These are phyloP conservation scores for Actenoides hombroni DNA, from an alignment of 2,113 vertebrate species.

Conservation along the genomic window DNA sequence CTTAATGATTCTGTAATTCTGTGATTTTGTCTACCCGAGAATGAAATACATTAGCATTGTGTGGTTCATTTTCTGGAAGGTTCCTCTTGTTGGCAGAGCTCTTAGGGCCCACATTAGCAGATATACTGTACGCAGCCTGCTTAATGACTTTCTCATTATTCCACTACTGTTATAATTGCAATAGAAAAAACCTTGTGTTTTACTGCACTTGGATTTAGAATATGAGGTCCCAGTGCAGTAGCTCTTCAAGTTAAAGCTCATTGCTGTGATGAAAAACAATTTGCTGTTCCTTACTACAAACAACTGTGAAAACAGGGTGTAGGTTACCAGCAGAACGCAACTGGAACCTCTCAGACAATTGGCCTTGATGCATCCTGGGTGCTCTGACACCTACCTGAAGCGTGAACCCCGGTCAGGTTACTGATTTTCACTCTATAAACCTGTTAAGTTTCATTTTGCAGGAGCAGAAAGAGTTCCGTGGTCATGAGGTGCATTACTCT, in stretches of 20 bases:
- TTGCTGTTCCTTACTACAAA: neutral
- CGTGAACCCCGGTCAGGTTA: neutral
- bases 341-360: neutral
- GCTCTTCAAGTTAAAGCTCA: neutral
- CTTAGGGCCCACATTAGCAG: neutral
- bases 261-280: neutral
- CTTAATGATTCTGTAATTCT: too few species aligned
- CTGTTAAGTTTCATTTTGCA: neutral
- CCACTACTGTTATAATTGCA: neutral
- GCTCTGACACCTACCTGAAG: neutral
- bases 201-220: neutral
- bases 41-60: neutral
- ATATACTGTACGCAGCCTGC: neutral
- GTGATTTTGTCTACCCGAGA: neutral
- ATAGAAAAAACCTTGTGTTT: neutral
- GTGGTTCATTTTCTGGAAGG: neutral
- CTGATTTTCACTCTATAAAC: neutral
- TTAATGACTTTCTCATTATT: neutral
- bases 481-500: neutral
- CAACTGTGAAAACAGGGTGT: neutral
- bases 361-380: neutral
- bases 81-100: neutral
- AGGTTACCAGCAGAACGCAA: neutral
- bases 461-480: neutral
- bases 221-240: neutral